A percentile compares a stretch with the other conserved stretches of the same genome.
Evolutionary conservation across 2,113 vertebrate species (phyloP).

Genomic region (Crocuta crocuta): DNA sequence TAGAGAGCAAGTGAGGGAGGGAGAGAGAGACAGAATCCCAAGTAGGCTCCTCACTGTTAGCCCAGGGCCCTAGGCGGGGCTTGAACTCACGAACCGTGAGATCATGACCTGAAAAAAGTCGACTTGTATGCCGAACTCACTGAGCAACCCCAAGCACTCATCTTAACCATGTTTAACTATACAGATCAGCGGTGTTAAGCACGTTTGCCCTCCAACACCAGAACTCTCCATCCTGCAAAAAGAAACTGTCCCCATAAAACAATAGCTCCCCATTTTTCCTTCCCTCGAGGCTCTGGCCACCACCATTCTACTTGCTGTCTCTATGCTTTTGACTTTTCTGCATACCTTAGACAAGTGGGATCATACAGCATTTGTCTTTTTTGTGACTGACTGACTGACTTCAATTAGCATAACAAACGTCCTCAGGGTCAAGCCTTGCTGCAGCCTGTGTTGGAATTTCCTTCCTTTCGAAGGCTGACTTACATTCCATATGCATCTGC

Average conservation of each 20-base stretch:
- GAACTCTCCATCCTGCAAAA: not conserved
- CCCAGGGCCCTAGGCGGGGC: too few relatives aligned
- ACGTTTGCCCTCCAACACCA: not conserved
- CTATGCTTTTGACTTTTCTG: not conserved
- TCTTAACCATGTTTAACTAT: not conserved
- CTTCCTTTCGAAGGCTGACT: not conserved
- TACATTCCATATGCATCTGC: not conserved
- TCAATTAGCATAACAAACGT: not conserved
- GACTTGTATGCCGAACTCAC: too few relatives aligned
- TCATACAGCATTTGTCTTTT: not conserved
- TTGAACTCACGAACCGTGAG: too few relatives aligned
- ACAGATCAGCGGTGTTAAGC: not conserved
- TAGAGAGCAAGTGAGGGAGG: too few relatives aligned
- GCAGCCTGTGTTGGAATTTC: not conserved
- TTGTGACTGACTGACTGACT: not conserved
- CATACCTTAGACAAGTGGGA: not conserved
- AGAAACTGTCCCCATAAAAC: not conserved
- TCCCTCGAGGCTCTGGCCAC: not conserved
- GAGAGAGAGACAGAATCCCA: too few relatives aligned
- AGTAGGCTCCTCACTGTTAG: too few relatives aligned
- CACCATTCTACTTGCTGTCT: not conserved
- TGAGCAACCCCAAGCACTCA: too few relatives aligned
- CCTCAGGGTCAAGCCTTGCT: not conserved
- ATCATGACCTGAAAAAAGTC: too few relatives aligned
- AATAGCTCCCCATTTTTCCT: not conserved